A percentile compares a stretch with the other conserved stretches of the same genome.
Conservation (phyloP, 2,797 vertebrate species). For the Loris lydekkerianus region DNA sequence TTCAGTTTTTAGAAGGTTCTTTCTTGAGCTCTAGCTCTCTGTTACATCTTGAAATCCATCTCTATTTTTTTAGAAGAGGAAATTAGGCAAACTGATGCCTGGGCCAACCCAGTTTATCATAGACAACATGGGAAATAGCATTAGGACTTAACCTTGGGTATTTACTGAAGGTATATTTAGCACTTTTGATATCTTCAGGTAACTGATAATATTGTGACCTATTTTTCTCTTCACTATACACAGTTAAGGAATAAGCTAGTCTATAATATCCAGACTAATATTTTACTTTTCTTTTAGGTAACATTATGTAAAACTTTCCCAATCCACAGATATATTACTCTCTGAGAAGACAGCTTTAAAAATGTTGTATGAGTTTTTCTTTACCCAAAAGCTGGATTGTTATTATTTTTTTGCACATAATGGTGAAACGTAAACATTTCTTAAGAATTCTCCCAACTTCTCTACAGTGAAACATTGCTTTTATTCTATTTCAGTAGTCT, state of each 20-base stretch:
- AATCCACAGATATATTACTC: not conserved
- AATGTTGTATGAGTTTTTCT: not conserved
- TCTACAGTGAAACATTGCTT: slow-evolving; percentile 65
- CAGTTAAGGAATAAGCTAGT: not conserved
- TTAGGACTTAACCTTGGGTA: not conserved
- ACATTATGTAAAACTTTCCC: not conserved
- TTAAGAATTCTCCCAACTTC: slow-evolving; percentile 50
- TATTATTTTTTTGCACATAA: not conserved
- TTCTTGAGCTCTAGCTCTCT: not conserved
- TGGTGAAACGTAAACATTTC: slow-evolving; percentile 40
- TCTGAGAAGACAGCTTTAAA: not conserved
- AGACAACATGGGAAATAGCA: not conserved
- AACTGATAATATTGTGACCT: not conserved
- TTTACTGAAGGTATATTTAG: not conserved
- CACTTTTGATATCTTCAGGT: not conserved
- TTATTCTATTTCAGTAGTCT: slow-evolving; percentile 63
- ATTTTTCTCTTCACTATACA: not conserved
- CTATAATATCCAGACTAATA: not conserved
- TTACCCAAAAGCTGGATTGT: not conserved
- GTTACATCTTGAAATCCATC: not conserved
- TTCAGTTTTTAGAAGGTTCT: slow-evolving; percentile 24
- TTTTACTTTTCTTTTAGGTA: slow-evolving; percentile 19
- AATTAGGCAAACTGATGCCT: not conserved
- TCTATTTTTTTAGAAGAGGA: not conserved
- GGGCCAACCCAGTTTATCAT: not conserved